phyloP scores from a whole-genome alignment of 2,888 invertebrate species.

The Pteria penguin region DNA sequence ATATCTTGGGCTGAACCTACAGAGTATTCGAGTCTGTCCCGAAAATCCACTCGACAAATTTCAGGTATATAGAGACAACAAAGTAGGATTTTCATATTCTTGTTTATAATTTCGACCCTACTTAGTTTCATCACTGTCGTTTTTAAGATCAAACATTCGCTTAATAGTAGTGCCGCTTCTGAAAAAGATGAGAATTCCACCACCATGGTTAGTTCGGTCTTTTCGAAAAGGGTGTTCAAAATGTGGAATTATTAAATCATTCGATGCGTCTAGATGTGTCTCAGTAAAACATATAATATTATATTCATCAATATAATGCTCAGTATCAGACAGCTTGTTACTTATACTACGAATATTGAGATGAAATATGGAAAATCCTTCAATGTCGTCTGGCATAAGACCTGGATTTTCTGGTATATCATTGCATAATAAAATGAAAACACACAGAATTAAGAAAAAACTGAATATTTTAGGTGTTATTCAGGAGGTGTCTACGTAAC shows the following conservation, averaged over 20 bases:
- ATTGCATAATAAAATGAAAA: too few relatives aligned
- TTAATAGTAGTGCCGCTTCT: neutral
- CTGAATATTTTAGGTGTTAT: too few relatives aligned
- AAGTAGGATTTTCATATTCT: neutral
- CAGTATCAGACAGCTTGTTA: neutral
- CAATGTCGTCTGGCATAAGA: neutral
- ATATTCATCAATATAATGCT: neutral
- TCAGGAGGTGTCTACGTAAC: too few relatives aligned
- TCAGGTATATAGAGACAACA: neutral
- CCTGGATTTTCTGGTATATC: conserved; percentile 5
- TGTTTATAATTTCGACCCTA: neutral
- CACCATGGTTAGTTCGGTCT: neutral
- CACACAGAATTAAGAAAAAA: too few relatives aligned
- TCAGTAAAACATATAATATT: conserved; percentile 6
- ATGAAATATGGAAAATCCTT: conserved; percentile 3
- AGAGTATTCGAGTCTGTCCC: neutral
- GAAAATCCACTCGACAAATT: neutral
- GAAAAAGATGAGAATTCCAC: neutral
- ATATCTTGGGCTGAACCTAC: neutral
- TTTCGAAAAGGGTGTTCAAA: neutral
- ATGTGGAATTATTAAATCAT: neutral
- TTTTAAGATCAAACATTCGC: neutral
- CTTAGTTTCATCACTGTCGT: neutral
- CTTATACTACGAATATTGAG: conserved; percentile 10
- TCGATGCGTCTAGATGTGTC: neutral